These are phyloP conservation scores for Sesia apiformis DNA, from an alignment of 2,888 invertebrate genomes.

Conservation along the genomic window DNA sequence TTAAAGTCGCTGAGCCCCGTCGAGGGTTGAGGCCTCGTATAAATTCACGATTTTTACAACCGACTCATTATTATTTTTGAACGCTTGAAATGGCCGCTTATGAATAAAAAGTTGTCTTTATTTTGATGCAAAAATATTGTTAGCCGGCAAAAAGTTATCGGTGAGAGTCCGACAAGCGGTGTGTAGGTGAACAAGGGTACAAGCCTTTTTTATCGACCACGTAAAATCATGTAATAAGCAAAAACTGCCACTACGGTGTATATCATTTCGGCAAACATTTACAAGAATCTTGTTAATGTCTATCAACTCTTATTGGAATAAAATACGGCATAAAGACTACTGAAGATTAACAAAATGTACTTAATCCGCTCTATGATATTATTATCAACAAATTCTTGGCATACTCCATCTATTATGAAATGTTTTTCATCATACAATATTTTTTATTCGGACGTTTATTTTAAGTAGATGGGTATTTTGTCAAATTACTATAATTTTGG, in stretches of 20 bases:
- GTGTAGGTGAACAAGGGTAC: constrained; percentile 3
- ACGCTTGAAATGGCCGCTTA: constrained; percentile 51
- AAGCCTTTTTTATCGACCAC: constrained; percentile 18
- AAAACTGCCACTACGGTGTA: constrained; percentile 15
- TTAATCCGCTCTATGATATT: constrained; percentile 11
- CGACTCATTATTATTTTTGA: constrained; percentile 66
- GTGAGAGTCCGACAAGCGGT: constrained; percentile 15
- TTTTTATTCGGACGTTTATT: constrained; percentile 51
- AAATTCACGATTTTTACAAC: constrained; percentile 69
- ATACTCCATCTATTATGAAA: constrained; percentile 48
- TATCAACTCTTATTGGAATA: not conserved
- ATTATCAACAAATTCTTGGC: constrained; percentile 34
- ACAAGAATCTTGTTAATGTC: not conserved
- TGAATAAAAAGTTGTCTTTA: constrained; percentile 63
- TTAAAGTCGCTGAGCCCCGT: constrained; percentile 29
- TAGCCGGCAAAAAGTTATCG: constrained; percentile 38
- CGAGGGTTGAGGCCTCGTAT: constrained; percentile 40
- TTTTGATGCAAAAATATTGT: constrained; percentile 66
- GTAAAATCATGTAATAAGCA: constrained; percentile 29
- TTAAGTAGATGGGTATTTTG: constrained; percentile 67
- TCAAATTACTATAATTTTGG: constrained; percentile 72
- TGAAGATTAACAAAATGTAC: constrained; percentile 25
- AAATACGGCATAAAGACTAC: constrained; percentile 14
- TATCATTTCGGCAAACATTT: constrained; percentile 5
- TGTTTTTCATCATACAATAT: constrained; percentile 30